Evolutionary conservation across 2,888 invertebrate genomes (phyloP).

Genomic region (Coelinius sp.): DNA sequence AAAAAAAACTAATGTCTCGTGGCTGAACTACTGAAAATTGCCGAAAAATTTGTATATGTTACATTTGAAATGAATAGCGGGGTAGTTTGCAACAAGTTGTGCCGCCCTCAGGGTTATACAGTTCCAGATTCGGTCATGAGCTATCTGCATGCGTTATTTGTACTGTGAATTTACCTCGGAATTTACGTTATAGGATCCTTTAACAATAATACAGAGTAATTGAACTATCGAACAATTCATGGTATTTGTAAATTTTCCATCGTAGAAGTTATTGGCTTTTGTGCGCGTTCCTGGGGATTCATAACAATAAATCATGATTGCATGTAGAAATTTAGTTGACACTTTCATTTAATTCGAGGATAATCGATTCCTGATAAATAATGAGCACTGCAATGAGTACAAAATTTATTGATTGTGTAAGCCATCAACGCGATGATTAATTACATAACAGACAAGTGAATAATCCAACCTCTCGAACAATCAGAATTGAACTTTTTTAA

Average conservation of each 20-base stretch:
- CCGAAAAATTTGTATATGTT: neutral
- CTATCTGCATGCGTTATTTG: no score
- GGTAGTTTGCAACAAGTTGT: slow-evolving; percentile 16
- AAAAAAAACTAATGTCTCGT: neutral
- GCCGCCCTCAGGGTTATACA: neutral
- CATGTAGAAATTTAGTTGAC: neutral
- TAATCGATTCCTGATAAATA: neutral
- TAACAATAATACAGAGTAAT: neutral
- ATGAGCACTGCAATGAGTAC: neutral
- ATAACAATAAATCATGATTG: neutral
- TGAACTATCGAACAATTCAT: neutral
- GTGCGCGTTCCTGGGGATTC: neutral
- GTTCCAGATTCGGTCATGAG: neutral
- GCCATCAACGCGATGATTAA: neutral
- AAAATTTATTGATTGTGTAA: neutral
- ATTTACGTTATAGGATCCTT: no score
- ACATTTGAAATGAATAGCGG: neutral
- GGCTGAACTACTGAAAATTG: neutral
- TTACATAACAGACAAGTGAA: neutral
- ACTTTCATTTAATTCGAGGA: neutral
- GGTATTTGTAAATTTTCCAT: neutral
- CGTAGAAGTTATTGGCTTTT: neutral
- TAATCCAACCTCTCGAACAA: neutral
- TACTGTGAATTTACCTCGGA: no score
- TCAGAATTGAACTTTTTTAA: neutral